These are phyloP conservation scores for cattle (Bos taurus) DNA, from an alignment of 2,113 vertebrate genomes.

Conservation along the genomic window ARS-UCD2.0 NC_037335.1:57707501-57708000, in stretches of 20 bases:
- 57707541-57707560: neutral
- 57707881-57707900: neutral
- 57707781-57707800: neutral
- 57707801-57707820: neutral
- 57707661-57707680: neutral
- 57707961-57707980: neutral
- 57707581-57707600: neutral
- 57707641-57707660: neutral
- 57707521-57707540: neutral
- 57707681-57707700: neutral
- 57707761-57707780: neutral
- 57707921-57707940: neutral
- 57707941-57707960: neutral
- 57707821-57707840: neutral
- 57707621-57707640: neutral
- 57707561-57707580: neutral
- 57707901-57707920: neutral
- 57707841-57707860: neutral
- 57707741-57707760: neutral
- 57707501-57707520: neutral
- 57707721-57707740: neutral
- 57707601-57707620: neutral
- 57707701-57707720: neutral
- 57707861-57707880: neutral
- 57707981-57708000: neutral